phyloP scores from a whole-genome alignment of 2,888 invertebrate species.

The Apantesis nais region DNA sequence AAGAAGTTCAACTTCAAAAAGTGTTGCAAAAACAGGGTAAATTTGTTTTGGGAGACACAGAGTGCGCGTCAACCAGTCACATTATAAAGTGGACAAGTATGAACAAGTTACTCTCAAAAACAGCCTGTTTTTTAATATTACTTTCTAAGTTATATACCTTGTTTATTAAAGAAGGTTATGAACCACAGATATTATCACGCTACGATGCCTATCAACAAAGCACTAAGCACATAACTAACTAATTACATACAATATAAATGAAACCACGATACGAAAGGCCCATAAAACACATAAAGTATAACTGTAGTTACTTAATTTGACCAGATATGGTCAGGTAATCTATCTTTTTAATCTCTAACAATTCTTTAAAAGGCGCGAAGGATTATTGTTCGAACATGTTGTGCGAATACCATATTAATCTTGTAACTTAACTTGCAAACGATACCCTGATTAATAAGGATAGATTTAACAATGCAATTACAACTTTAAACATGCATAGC shows the following conservation, averaged over 20 bases:
- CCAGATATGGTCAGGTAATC: neutral
- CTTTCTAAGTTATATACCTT: neutral
- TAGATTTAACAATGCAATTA: neutral
- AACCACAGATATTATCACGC: neutral
- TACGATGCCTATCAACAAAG: neutral
- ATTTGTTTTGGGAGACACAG: no score
- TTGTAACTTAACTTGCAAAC: neutral
- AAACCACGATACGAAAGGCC: neutral
- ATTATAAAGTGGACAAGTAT: no score
- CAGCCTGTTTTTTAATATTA: neutral
- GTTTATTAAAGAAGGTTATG: neutral
- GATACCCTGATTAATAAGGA: neutral
- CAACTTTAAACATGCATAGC: neutral
- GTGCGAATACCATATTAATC: neutral
- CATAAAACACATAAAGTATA: neutral
- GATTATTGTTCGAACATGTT: neutral
- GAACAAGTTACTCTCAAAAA: neutral
- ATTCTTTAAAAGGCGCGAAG: constrained; percentile 1
- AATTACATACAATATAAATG: neutral
- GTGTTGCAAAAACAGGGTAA: no score
- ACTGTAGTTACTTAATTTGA: neutral
- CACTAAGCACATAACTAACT: neutral
- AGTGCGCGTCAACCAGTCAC: no score
- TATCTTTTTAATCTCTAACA: neutral
- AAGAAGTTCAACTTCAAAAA: no score